Evolutionary conservation across 2,888 invertebrate species (phyloP).

Genomic region (Pristionchus japonicus): DNA sequence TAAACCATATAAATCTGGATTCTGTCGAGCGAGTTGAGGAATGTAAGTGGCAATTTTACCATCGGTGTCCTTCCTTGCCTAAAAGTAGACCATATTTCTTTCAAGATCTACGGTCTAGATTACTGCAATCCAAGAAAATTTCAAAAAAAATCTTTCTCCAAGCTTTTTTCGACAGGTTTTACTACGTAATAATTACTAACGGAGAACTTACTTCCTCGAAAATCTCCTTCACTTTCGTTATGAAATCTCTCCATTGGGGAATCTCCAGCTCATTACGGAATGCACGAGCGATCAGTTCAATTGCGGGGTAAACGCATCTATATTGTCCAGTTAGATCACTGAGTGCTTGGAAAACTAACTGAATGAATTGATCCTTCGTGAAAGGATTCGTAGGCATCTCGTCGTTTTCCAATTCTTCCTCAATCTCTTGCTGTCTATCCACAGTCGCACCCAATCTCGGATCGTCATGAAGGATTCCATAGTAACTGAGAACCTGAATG

Average conservation of each 20-base stretch:
- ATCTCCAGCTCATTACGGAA: constrained; percentile 86
- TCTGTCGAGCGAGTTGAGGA: constrained; percentile 88
- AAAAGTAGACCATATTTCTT: no score
- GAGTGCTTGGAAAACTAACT: constrained; percentile 50
- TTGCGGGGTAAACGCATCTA: constrained; percentile 56
- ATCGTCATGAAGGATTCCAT: constrained; percentile 69
- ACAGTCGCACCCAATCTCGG: constrained; percentile 53
- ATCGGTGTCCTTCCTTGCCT: not conserved
- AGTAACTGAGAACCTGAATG: constrained; percentile 64
- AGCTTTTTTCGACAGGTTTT: no score
- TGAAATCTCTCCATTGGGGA: constrained; percentile 92
- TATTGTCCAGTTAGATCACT: not conserved
- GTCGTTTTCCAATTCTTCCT: constrained; percentile 53
- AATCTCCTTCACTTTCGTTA: constrained; percentile 91
- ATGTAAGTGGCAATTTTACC: constrained; percentile 82
- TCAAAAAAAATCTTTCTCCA: no score
- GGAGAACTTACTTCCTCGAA: constrained; percentile 92
- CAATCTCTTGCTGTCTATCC: not conserved
- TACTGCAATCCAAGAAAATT: no score
- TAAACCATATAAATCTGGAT: constrained; percentile 90
- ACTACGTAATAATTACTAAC: no score
- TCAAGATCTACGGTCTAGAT: no score
- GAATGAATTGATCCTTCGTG: constrained; percentile 63
- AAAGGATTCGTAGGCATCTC: constrained; percentile 48
- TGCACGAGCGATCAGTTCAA: constrained; percentile 64